Conservation (phyloP, 2,888 invertebrate species). For the Campopleginae sp. region DNA sequence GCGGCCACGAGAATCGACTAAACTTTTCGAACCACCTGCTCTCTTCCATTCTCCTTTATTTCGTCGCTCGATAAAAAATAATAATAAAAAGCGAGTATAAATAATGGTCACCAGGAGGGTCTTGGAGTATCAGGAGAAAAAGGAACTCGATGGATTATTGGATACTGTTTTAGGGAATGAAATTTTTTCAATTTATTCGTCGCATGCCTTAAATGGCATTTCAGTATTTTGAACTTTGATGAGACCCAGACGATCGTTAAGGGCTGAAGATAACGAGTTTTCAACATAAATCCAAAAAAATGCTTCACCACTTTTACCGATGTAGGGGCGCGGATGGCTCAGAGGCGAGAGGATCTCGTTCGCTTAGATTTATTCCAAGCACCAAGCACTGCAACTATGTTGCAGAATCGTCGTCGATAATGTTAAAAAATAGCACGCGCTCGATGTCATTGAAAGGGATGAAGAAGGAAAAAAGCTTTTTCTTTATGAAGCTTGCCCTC, state of each 20-base stretch:
- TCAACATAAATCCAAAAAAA: slow-evolving; percentile 8
- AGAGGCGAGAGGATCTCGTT: not conserved
- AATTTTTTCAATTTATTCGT: not conserved
- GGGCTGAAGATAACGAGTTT: not conserved
- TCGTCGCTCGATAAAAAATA: slow-evolving; percentile 15
- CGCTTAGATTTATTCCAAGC: slow-evolving; percentile 29
- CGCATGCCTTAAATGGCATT: not conserved
- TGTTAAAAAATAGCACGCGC: slow-evolving; percentile 41
- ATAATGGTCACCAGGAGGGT: not conserved
- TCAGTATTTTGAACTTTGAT: not conserved
- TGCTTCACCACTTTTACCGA: not conserved
- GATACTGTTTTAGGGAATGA: not conserved
- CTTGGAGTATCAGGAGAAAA: slow-evolving; percentile 12
- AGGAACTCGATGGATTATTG: not conserved
- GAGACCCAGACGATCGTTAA: slow-evolving; percentile 3
- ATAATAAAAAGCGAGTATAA: slow-evolving; percentile 11
- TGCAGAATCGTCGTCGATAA: slow-evolving; percentile 43
- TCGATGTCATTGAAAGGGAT: slow-evolving; percentile 40
- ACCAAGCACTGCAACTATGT: slow-evolving; percentile 11
- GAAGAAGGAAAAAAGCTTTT: slow-evolving; percentile 29
- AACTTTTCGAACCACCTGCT: slow-evolving; percentile 53
- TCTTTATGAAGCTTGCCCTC: slow-evolving; percentile 57
- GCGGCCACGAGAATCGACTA: slow-evolving; percentile 50
- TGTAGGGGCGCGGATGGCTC: not conserved
- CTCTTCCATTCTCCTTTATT: slow-evolving; percentile 28